phyloP scores from a whole-genome alignment of 2,113 vertebrate genomes.

The Varanus salvator region DNA sequence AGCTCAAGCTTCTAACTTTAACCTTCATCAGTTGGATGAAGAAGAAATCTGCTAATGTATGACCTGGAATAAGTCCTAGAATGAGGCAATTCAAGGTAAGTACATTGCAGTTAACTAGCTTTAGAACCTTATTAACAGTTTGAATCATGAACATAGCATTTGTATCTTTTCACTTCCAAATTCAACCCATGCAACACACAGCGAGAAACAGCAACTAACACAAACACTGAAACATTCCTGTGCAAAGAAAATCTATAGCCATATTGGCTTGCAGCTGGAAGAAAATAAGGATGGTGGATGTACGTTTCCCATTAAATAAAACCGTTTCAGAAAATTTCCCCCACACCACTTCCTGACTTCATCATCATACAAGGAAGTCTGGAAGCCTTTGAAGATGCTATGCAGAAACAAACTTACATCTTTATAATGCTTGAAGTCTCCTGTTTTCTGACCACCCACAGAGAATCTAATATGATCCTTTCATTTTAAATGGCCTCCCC shows the following conservation, averaged over 20 bases:
- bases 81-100: constrained; percentile 39
- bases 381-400: constrained; percentile 76
- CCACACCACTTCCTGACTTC: constrained; percentile 67
- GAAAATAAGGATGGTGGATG: constrained; percentile 60
- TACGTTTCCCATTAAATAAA: constrained; percentile 66
- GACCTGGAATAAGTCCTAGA: constrained; percentile 56
- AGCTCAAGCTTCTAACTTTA: constrained; percentile 59
- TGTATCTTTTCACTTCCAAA: constrained; percentile 32
- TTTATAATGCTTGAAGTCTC: constrained; percentile 66
- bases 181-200: constrained; percentile 14
- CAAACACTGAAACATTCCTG: constrained; percentile 46
- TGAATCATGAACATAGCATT: constrained; percentile 37
- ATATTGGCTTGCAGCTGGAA: constrained; percentile 42
- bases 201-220: constrained; percentile 30
- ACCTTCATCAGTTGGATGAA: constrained; percentile 65
- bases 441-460: constrained; percentile 77
- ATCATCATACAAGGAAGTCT: constrained; percentile 71
- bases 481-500: constrained; percentile 71
- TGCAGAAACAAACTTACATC: constrained; percentile 78
- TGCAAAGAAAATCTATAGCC: constrained; percentile 49
- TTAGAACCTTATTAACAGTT: constrained; percentile 43
- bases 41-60: constrained; percentile 67
- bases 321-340: constrained; percentile 64
- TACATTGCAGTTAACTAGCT: constrained; percentile 14
- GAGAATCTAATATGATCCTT: constrained; percentile 71